Percentiles rank a stretch among this genome's conserved stretches.
Conservation (phyloP, 2,113 vertebrate species). For the Mugil cephalus region DNA sequence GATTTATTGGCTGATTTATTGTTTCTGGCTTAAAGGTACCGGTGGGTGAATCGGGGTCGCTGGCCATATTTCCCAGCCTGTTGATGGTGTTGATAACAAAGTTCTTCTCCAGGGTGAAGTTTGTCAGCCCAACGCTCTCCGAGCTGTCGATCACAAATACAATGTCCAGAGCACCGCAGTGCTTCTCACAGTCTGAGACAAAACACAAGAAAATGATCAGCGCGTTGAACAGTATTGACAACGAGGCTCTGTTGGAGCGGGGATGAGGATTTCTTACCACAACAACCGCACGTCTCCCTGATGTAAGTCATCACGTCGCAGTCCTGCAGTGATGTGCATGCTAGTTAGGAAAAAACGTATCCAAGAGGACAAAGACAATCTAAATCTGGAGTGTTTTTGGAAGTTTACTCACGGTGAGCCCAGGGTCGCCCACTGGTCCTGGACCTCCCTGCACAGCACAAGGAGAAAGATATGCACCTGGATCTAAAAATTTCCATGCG, state of each 20-base stretch:
- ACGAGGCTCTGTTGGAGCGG: not conserved
- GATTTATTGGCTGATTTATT: too few relatives aligned
- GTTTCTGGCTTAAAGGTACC: conserved; percentile 72
- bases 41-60: conserved; percentile 88
- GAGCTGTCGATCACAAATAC: conserved; percentile 99
- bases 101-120: conserved; percentile 98
- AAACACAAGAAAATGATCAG: conserved; percentile 23
- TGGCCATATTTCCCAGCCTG: conserved; percentile 92
- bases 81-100: conserved; percentile 97
- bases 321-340: conserved; percentile 83
- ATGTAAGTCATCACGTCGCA: conserved; percentile 97
- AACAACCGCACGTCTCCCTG: conserved; percentile 96
- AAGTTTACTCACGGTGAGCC: conserved; percentile 89
- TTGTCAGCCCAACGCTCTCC: conserved; percentile 95
- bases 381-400: not conserved
- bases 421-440: conserved; percentile 91
- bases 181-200: conserved; percentile 92
- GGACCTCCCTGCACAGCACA: conserved; percentile 84
- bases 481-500: conserved; percentile 30
- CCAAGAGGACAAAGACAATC: not conserved
- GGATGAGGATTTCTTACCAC: conserved; percentile 87
- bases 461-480: conserved; percentile 5
- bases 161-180: conserved; percentile 94
- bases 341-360: conserved; percentile 17
- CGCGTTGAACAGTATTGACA: not conserved